These are phyloP conservation scores for Cryptus viduatorius DNA, from an alignment of 2,888 invertebrate species.

Conservation along the genomic window DNA sequence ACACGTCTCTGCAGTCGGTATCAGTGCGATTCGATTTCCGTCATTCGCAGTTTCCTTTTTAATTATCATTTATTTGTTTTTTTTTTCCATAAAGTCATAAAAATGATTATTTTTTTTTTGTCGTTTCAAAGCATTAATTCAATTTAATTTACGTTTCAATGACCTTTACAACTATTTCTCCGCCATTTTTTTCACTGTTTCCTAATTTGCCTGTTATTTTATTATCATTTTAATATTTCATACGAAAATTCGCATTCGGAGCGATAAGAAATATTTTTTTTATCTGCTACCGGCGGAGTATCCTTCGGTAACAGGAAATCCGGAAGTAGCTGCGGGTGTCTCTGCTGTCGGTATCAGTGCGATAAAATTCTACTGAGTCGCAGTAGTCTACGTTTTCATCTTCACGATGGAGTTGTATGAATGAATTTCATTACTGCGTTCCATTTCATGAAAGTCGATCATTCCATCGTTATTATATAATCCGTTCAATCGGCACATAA, in stretches of 20 bases:
- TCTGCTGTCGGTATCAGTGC: conserved; percentile 8
- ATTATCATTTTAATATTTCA: background rate
- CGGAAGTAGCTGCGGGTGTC: background rate
- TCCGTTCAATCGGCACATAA: conserved; percentile 9
- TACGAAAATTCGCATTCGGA: background rate
- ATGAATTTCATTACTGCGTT: background rate
- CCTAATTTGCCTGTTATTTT: background rate
- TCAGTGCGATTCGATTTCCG: background rate
- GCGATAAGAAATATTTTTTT: background rate
- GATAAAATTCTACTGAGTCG: background rate
- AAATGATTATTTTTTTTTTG: no score
- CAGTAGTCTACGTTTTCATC: background rate
- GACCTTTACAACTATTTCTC: no score
- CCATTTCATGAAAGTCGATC: conserved; percentile 3
- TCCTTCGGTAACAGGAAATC: background rate
- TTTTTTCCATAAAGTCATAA: no score
- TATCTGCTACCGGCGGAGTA: conserved; percentile 1
- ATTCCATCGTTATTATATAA: conserved; percentile 28
- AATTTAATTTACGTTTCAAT: no score
- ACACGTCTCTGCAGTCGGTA: background rate
- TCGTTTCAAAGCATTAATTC: no score
- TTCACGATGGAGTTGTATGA: background rate
- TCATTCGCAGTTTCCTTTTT: background rate
- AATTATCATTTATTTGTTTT: no score
- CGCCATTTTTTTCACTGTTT: background rate